Conservation (phyloP, 2,797 vertebrate genomes). For the Allobates femoralis region DNA sequence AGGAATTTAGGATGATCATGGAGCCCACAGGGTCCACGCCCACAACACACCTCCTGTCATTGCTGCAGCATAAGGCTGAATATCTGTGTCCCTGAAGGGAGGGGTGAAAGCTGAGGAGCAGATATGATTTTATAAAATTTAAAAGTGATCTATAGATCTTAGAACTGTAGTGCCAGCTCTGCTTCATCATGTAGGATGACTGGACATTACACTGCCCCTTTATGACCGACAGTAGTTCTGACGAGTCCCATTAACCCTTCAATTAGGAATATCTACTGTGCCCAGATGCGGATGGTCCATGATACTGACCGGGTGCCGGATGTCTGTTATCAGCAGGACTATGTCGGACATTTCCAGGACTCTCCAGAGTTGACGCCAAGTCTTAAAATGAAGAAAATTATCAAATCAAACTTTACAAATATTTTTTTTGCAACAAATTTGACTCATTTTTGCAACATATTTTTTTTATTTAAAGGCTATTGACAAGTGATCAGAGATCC, state of each 20-base stretch:
- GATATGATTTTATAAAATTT: too few species aligned
- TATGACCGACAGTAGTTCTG: not conserved
- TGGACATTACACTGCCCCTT: too few species aligned
- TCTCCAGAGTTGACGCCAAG: constrained; percentile 94
- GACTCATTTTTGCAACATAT: not conserved
- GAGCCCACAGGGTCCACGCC: too few species aligned
- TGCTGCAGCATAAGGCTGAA: too few species aligned
- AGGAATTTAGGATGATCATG: too few species aligned
- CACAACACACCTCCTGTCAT: too few species aligned
- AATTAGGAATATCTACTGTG: not conserved
- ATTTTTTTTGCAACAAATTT: not conserved
- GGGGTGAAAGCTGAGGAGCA: too few species aligned
- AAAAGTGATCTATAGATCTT: too few species aligned
- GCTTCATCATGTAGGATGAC: too few species aligned
- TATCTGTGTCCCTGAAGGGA: too few species aligned
- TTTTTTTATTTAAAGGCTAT: not conserved
- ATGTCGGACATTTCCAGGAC: constrained; percentile 95
- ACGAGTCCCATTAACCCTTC: not conserved
- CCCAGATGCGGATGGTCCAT: not conserved
- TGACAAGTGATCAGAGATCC: too few species aligned
- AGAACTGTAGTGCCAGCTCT: too few species aligned
- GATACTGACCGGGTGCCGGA: constrained; percentile 87
- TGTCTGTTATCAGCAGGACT: constrained; percentile 89
- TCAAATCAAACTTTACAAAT: not conserved
- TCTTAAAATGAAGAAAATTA: constrained; percentile 73